Evolutionary conservation across 2,888 invertebrate genomes (phyloP).

Genomic region (Chloroclysta siterata): DNA sequence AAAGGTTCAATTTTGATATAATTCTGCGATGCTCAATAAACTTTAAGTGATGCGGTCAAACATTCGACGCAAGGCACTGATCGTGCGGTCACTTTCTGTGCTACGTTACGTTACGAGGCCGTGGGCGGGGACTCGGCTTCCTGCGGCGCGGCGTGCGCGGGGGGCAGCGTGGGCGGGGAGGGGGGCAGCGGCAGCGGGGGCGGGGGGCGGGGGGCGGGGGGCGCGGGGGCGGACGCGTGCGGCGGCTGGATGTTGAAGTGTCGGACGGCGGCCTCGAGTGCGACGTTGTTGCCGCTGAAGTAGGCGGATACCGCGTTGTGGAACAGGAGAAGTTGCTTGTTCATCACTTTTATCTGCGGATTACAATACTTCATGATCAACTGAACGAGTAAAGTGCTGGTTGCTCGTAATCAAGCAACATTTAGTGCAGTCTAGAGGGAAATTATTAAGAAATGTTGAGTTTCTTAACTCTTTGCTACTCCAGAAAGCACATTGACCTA

Average conservation of each 20-base stretch:
- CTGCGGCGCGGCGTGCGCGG: constrained; percentile 10
- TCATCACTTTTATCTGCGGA: constrained; percentile 97
- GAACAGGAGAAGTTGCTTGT: constrained; percentile 97
- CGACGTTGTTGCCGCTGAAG: constrained; percentile 97
- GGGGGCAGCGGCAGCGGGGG: constrained; percentile 28
- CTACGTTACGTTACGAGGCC: constrained; percentile 8
- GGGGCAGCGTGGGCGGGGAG: constrained; percentile 14
- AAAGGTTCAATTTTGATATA: not conserved
- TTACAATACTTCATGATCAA: not conserved
- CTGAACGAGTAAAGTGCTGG: not conserved
- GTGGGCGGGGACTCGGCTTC: constrained; percentile 23
- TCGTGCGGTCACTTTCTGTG: not conserved
- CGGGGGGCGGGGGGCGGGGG: constrained; percentile 18
- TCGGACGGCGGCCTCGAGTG: constrained; percentile 96
- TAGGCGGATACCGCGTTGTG: constrained; percentile 99
- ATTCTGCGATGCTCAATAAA: not conserved
- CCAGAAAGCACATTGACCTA: too few relatives aligned
- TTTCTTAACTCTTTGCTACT: too few relatives aligned
- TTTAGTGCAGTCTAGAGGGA: too few relatives aligned
- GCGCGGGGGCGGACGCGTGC: constrained; percentile 29
- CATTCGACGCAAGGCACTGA: constrained; percentile 9
- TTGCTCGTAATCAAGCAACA: too few relatives aligned
- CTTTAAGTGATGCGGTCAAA: not conserved
- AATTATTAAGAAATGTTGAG: too few relatives aligned
- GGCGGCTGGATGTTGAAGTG: constrained; percentile 92